Evolutionary conservation across 37 sponge, comb jelly and placozoan species (phyloP), one percentile per base, ranked within the genome.

Genomic region (Halichondria panicea): DNA sequence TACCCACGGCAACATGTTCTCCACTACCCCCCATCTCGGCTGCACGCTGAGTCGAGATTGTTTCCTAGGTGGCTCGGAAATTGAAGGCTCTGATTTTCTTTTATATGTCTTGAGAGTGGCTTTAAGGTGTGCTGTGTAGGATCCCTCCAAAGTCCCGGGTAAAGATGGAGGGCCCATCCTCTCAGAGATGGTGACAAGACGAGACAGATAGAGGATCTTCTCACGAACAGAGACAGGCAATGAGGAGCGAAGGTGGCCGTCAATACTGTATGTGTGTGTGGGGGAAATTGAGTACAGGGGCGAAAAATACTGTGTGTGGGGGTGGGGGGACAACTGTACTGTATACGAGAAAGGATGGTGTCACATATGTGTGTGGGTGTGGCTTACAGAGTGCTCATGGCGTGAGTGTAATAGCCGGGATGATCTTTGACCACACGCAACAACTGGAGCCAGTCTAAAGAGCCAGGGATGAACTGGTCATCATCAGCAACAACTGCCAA

Each of bases 241-340:
- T 2, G n/a, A 1, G 1, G 21, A 35, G 38, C 22, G 31, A 25
- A 43, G 24, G 64, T 64, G 43, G 61, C 68, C n/a, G 5, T 56
- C 42, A 43, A 59, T 57, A 31, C 70, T 79, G 62, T 13, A 52
- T 63, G 64, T 19, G 72, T 55, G 55, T 55, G n/a, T n/a, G n/a
- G n/a, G n/a, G n/a, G n/a, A n/a, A n/a, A n/a, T n/a, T n/a, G n/a
- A n/a, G n/a, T n/a, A n/a, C n/a, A n/a, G n/a, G n/a, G n/a, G n/a
- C n/a, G 37, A 79, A 60, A 37, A 85, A 81, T 13, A 87, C 91
- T 28, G 91, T 87, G 78, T 87, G 81, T 0, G 91, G 91, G 19
- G 74, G 73, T 18, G 91, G 91, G 0, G 75, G 79, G 6, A 25
- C 9, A 3, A 86, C 91, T 28, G 79, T 71, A 19, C 63, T 78